These are phyloP conservation scores for Cataglyphis altisquamis DNA, from an alignment of 2,888 invertebrate species.

Conservation along the genomic window DNA sequence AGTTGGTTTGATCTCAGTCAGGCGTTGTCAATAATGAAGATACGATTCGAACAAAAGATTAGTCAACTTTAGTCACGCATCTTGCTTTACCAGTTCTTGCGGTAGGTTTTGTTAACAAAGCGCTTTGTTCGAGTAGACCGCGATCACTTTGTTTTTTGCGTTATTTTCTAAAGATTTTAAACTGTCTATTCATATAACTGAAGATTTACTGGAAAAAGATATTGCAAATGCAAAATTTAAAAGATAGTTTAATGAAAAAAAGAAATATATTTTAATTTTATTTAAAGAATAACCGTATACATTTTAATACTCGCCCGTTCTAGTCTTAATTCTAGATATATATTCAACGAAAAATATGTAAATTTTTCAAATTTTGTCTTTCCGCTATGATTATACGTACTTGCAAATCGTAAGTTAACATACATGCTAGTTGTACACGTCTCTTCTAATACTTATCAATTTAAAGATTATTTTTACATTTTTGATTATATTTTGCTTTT, in stretches of 20 bases:
- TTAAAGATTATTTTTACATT: slow-evolving; percentile 19
- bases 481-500: slow-evolving; percentile 3
- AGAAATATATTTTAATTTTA: background rate
- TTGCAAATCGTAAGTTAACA: background rate
- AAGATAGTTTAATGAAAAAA: background rate
- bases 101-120: slow-evolving; percentile 12
- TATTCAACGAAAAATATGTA: background rate
- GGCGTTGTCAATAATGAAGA: slow-evolving; percentile 47
- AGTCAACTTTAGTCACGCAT: slow-evolving; percentile 11
- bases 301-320: background rate
- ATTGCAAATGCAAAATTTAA: background rate
- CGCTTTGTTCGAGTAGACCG: background rate
- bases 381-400: background rate
- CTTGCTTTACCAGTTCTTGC: slow-evolving; percentile 19
- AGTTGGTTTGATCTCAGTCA: slow-evolving; percentile 48
- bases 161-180: background rate
- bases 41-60: slow-evolving; percentile 7
- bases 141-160: background rate
- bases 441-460: background rate
- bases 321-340: background rate
- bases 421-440: background rate
- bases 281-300: background rate
- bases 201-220: background rate
- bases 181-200: slow-evolving; percentile 5
- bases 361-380: background rate